Evolutionary conservation across 2,888 invertebrate species (phyloP), one percentile per base, ranked within the genome.

Genomic region (Cosmia trapezina): DNA sequence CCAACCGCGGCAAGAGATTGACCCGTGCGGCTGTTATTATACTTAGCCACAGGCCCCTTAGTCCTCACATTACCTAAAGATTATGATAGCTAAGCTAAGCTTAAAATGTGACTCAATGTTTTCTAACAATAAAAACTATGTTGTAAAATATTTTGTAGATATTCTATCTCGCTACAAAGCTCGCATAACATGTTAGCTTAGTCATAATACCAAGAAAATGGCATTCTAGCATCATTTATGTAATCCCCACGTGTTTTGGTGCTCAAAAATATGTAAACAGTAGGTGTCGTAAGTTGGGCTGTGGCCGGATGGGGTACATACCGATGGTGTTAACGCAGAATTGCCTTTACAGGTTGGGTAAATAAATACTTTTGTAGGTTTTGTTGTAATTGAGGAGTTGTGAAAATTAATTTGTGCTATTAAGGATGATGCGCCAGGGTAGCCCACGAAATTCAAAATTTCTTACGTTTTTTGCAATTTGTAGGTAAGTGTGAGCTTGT

Each of bases 241-340:
- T 85, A 87, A 87, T 87, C 82, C 69, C 80, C 87, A 80, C 78
- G 81, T 86, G 83, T 83, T 85, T 78, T 77, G 72, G 67, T 76
- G 78, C 64, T 77, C 70, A 68, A 79, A 86, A 84, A 84, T 76
- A 80, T 86, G 89, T 88, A 86, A 87, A 88, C 88, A 89, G 73
- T 68, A 76, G 76, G 45, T 85, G 71, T 74, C 60, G 74, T 73
- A 71, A 79, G 76, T 83, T 87, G 80, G 81, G 79, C 80, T 90
- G 87, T 71, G 86, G 77, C 90, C 92, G 93, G 93, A 92, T 92
- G 90, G 83, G 84, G 73, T 60, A 85, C 90, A 92, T 93, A 86
- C 92, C 91, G n/a, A n/a, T n/a, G 76, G 82, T 83, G 76, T 83
- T 87, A 90, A 85, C 85, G 85, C 87, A 86, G 85, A 81, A 84